Conservation (phyloP, 2,797 vertebrate genomes). For the Falco novaeseelandiae region DNA sequence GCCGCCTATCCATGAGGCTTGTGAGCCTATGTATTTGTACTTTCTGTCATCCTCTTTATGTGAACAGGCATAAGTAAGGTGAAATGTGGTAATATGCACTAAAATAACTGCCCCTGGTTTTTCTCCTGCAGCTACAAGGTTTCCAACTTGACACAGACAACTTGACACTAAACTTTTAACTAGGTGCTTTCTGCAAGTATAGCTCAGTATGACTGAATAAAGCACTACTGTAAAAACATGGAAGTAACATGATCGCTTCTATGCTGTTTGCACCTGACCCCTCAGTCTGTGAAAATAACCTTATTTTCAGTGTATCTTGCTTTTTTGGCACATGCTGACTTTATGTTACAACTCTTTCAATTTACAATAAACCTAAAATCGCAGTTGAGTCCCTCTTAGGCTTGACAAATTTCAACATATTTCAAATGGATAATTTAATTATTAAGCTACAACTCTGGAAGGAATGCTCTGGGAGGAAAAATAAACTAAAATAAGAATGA, state of each 20-base stretch:
- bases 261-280: too few species aligned
- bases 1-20: accelerated
- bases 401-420: neutral
- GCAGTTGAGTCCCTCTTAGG: neutral
- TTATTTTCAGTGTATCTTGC: neutral
- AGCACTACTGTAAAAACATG: neutral
- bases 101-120: neutral
- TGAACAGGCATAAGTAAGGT: accelerated
- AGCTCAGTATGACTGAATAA: neutral
- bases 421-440: accelerated
- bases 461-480: neutral
- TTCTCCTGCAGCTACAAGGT: neutral
- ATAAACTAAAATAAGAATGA: accelerated
- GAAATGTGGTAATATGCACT: accelerated
- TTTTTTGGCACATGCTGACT: neutral
- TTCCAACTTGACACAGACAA: neutral
- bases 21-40: accelerated
- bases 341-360: accelerated
- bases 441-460: neutral
- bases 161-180: neutral
- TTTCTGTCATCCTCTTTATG: accelerated
- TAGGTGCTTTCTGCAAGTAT: neutral
- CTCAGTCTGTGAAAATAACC: accelerated
- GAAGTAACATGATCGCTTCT: accelerated
- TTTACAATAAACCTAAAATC: neutral